A percentile compares a stretch with the other conserved stretches of the same genome.
phyloP scores from a whole-genome alignment of 2,797 vertebrate genomes.

The Enteromius viviparus region DNA sequence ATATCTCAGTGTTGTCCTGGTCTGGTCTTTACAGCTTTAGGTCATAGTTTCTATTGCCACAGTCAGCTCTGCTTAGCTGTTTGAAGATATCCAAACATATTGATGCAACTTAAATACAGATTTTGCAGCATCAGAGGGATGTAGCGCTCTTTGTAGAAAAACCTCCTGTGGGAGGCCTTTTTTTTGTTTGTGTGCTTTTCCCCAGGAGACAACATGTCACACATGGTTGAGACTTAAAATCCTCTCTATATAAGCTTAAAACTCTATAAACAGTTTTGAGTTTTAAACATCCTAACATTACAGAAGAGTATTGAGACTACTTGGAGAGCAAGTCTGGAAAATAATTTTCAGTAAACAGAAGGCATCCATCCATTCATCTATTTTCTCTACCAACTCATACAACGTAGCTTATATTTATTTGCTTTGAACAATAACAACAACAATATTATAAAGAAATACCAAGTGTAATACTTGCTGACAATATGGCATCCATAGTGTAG shows the following conservation, averaged over 20 bases:
- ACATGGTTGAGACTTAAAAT: not conserved
- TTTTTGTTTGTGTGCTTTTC: not conserved
- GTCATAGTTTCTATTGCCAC: not conserved
- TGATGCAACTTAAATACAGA: not conserved
- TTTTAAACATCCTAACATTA: not conserved
- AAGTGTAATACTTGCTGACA: not conserved
- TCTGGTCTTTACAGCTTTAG: not conserved
- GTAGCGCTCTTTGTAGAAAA: not conserved
- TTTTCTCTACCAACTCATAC: not conserved
- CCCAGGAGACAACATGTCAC: not conserved
- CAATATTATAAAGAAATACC: not conserved
- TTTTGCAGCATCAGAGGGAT: constrained; percentile 9
- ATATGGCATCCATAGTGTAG: not conserved
- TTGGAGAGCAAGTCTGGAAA: not conserved
- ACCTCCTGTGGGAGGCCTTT: not conserved
- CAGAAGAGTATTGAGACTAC: not conserved
- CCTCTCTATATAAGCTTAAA: not conserved
- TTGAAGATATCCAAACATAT: not conserved
- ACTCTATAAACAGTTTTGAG: not conserved
- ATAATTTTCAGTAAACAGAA: not conserved
- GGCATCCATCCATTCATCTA: not conserved
- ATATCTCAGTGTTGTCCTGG: not conserved
- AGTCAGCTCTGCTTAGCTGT: not conserved
- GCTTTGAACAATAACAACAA: not conserved
- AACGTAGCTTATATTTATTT: not conserved